A percentile compares a stretch with the other conserved stretches of the same genome.
Evolutionary conservation across 2,888 invertebrate species (phyloP).

Genomic region (Dasypolia templi): DNA sequence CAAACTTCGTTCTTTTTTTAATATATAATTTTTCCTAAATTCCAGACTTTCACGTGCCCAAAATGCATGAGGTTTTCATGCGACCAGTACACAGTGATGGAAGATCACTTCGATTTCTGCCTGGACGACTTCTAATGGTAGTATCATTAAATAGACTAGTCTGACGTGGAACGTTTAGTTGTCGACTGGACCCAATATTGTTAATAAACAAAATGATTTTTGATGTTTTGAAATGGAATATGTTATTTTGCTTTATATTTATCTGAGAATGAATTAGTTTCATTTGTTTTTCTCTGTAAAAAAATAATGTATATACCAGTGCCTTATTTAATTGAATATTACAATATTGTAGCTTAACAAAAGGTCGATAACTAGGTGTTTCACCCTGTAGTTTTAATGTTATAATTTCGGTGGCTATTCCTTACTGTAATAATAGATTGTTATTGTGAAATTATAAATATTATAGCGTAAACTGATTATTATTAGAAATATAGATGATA

Average conservation of each 20-base stretch:
- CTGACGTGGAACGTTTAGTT: slow-evolving; percentile 31
- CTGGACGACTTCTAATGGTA: slow-evolving; percentile 80
- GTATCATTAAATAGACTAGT: slow-evolving; percentile 44
- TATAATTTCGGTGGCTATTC: slow-evolving; percentile 51
- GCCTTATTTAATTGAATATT: slow-evolving; percentile 28
- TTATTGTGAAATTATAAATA: slow-evolving; percentile 40
- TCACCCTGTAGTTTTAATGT: slow-evolving; percentile 27
- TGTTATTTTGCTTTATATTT: background rate
- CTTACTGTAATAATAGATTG: slow-evolving; percentile 44
- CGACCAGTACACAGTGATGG: slow-evolving; percentile 81
- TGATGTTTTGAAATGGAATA: slow-evolving; percentile 3
- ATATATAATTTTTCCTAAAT: slow-evolving; percentile 27
- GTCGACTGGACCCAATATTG: background rate
- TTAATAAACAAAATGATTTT: background rate
- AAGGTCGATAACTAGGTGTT: slow-evolving; percentile 26
- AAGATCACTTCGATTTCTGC: slow-evolving; percentile 86
- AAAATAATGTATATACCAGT: slow-evolving; percentile 11
- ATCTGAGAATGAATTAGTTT: background rate
- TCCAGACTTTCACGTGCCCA: slow-evolving; percentile 85
- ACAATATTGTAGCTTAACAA: background rate
- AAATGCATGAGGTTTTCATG: slow-evolving; percentile 84
- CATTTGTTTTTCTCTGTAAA: background rate
- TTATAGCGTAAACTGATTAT: slow-evolving; percentile 40
- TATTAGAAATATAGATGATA: slow-evolving; percentile 51
- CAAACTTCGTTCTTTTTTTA: accelerated